A percentile compares a stretch with the other conserved stretches of the same genome.
Conservation (phyloP, 2,113 vertebrate species). For the Aphyosemion australe region DNA sequence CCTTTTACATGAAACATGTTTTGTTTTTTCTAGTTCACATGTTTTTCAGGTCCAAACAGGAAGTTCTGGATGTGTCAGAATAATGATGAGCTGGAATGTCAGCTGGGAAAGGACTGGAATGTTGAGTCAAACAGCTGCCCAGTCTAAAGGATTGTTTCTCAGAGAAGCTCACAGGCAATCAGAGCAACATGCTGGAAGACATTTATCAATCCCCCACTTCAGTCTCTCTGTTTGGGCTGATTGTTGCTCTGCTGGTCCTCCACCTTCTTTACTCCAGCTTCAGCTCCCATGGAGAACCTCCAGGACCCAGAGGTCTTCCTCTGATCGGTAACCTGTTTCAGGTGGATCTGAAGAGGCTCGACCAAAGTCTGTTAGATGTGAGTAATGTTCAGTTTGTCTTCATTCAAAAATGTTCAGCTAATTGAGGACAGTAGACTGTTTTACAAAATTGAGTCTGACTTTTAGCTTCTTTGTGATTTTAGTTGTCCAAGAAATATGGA, state of each 20-base stretch:
- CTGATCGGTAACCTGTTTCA: slow-evolving; percentile 69
- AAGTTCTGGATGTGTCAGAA: not conserved
- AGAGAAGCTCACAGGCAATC: too few relatives aligned
- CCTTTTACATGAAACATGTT: too few relatives aligned
- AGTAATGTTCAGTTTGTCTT: not conserved
- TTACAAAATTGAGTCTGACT: too few relatives aligned
- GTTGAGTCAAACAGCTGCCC: not conserved
- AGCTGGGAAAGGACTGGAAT: too few relatives aligned
- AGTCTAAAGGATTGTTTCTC: not conserved
- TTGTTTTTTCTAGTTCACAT: not conserved
- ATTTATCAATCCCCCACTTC: slow-evolving; percentile 21
- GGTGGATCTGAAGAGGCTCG: slow-evolving; percentile 11
- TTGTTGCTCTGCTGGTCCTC: slow-evolving; percentile 37
- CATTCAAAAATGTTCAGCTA: too few relatives aligned
- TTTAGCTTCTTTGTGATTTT: not conserved
- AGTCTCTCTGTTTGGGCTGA: slow-evolving; percentile 16
- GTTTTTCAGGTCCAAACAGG: not conserved
- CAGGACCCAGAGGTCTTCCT: slow-evolving; percentile 66
- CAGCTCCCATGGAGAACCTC: slow-evolving; percentile 47
- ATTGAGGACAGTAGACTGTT: too few relatives aligned
- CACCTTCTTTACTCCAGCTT: slow-evolving; percentile 27
- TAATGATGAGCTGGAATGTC: too few relatives aligned
- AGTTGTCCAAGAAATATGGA: slow-evolving; percentile 85
- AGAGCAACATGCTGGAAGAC: slow-evolving; percentile 23
- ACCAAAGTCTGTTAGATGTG: slow-evolving; percentile 16